Percentiles rank a stretch among this genome's conserved stretches.
phyloP scores from a whole-genome alignment of 2,888 invertebrate species.

The Stenolophus ochropezus region DNA sequence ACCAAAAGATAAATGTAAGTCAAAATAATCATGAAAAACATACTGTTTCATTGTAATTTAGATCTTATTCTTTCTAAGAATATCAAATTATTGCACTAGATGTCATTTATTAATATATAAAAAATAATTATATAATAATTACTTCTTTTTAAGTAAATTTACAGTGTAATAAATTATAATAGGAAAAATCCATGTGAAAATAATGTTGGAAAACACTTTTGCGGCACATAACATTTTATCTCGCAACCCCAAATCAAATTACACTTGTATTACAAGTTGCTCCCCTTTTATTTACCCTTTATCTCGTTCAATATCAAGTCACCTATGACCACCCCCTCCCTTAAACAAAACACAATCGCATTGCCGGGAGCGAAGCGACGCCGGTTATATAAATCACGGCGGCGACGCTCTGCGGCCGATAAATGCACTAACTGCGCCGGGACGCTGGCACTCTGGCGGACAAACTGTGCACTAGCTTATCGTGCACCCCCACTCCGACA shows the following conservation, averaged over 20 bases:
- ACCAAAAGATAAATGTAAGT: too few species aligned
- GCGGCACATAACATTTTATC: neutral
- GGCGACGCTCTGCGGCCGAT: conserved; percentile 67
- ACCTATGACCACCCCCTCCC: conserved; percentile 6
- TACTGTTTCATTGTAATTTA: too few species aligned
- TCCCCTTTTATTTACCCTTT: neutral
- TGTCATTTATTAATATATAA: too few species aligned
- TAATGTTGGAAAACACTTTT: neutral
- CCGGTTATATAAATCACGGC: conserved; percentile 63
- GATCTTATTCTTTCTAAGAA: too few species aligned
- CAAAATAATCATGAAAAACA: too few species aligned
- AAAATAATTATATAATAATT: too few species aligned
- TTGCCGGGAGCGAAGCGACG: conserved; percentile 62
- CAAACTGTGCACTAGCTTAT: conserved; percentile 17
- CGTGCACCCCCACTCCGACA: neutral
- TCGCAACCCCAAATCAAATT: neutral
- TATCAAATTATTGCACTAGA: too few species aligned
- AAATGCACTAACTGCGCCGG: conserved; percentile 68
- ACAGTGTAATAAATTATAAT: too few species aligned
- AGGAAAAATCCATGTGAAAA: too few species aligned
- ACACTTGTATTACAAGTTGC: neutral
- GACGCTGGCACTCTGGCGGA: neutral
- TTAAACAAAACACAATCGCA: conserved; percentile 24
- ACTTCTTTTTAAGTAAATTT: too few species aligned
- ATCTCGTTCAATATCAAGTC: neutral